Conservation (phyloP, 2,113 vertebrate genomes). For the Microtus pennsylvanicus region DNA sequence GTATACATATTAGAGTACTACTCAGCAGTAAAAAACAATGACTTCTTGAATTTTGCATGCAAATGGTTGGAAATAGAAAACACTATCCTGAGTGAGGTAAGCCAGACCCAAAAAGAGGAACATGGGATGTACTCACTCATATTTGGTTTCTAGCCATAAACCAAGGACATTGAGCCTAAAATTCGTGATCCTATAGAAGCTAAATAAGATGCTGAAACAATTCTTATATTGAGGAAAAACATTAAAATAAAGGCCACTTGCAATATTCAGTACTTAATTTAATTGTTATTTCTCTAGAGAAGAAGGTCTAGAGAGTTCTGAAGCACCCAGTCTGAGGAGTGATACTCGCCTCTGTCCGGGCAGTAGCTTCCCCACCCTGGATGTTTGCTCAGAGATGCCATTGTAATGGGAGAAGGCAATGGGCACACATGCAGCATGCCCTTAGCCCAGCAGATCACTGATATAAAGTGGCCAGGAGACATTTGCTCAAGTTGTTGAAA, state of each 20-base stretch:
- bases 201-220: not conserved
- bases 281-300: not conserved
- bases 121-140: no score
- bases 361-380: not conserved
- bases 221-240: not conserved
- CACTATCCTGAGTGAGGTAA: no score
- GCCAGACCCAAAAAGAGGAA: no score
- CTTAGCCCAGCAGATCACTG: not conserved
- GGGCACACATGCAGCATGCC: not conserved
- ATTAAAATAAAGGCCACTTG: not conserved
- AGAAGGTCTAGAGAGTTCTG: not conserved
- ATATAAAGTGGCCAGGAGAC: not conserved
- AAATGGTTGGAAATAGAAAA: no score
- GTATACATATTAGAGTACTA: no score
- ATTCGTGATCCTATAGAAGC: no score
- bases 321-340: not conserved
- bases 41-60: no score
- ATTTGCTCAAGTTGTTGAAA: constrained; percentile 30
- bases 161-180: no score
- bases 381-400: not conserved
- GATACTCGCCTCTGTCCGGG: rapidly evolving
- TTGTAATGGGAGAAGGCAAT: not conserved
- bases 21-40: no score
- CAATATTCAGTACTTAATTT: not conserved
- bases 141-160: no score